A percentile compares a stretch with the other conserved stretches of the same genome.
These are phyloP conservation scores for Tenebrosternarchus preto DNA, from an alignment of 2,113 vertebrate genomes.

Conservation along the genomic window DNA sequence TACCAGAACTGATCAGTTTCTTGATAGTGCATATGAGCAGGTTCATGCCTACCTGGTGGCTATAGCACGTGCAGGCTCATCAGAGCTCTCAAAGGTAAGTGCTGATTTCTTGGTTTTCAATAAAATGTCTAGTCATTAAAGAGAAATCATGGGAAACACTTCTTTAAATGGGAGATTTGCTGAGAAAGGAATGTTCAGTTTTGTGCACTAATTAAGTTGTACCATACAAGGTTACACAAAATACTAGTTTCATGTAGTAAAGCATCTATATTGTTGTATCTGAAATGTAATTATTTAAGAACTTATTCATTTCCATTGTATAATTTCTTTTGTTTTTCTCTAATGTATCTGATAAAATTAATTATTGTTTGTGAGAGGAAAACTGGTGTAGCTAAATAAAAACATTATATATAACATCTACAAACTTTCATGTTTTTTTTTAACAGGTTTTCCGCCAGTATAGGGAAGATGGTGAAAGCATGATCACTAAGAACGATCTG, in stretches of 20 bases:
- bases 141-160: not conserved
- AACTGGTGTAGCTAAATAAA: not conserved
- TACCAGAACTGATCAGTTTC: slow-evolving; percentile 55
- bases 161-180: not conserved
- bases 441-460: slow-evolving; percentile 70
- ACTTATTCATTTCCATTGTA: too few relatives aligned
- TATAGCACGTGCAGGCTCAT: slow-evolving; percentile 77
- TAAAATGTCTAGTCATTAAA: not conserved
- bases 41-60: slow-evolving; percentile 77
- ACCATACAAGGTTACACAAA: too few relatives aligned
- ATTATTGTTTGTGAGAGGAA: not conserved
- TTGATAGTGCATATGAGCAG: slow-evolving; percentile 65
- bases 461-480: slow-evolving; percentile 65
- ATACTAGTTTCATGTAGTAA: too few relatives aligned
- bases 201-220: too few relatives aligned
- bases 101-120: not conserved
- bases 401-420: too few relatives aligned
- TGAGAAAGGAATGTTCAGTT: too few relatives aligned
- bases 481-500: slow-evolving; percentile 68
- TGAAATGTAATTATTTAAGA: not conserved
- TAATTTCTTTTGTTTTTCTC: not conserved
- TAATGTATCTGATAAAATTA: not conserved
- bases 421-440: not conserved
- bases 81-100: slow-evolving; percentile 77
- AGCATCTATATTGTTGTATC: too few relatives aligned